Percentiles rank a stretch among this genome's conserved stretches.
These are phyloP conservation scores for Tamias sibiricus DNA, from an alignment of 2,113 vertebrate genomes.

Conservation along the genomic window DNA sequence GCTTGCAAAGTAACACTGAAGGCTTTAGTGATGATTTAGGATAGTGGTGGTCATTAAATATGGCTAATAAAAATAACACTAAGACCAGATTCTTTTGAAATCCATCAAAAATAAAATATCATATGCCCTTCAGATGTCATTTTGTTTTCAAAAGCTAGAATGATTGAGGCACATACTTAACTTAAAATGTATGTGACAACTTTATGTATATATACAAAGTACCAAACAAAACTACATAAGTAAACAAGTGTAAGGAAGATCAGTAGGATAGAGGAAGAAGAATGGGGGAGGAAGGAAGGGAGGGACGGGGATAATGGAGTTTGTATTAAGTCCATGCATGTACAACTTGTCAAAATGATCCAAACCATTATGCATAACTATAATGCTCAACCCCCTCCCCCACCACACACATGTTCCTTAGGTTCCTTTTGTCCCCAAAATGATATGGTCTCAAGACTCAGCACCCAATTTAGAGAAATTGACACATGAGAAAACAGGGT, in stretches of 20 bases:
- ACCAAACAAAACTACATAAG: too few species aligned
- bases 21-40: slow-evolving; percentile 21
- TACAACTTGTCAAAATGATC: too few species aligned
- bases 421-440: slow-evolving; percentile 16
- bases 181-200: background rate
- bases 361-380: too few species aligned
- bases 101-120: background rate
- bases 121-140: background rate
- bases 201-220: too few species aligned
- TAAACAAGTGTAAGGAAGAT: too few species aligned
- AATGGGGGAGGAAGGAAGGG: too few species aligned
- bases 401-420: background rate
- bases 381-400: too few species aligned
- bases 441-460: background rate
- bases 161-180: background rate
- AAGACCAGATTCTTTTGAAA: background rate
- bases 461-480: slow-evolving; percentile 20
- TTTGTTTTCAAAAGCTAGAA: background rate
- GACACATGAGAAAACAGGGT: background rate
- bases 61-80: slow-evolving; percentile 27
- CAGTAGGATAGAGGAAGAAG: too few species aligned
- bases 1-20: slow-evolving; percentile 28
- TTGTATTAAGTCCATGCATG: too few species aligned
- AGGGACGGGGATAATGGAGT: too few species aligned
- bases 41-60: slow-evolving; percentile 33